A percentile compares a stretch with the other conserved stretches of the same genome.
Conservation (phyloP, 2,888 invertebrate species). For the Polia nebulosa region DNA sequence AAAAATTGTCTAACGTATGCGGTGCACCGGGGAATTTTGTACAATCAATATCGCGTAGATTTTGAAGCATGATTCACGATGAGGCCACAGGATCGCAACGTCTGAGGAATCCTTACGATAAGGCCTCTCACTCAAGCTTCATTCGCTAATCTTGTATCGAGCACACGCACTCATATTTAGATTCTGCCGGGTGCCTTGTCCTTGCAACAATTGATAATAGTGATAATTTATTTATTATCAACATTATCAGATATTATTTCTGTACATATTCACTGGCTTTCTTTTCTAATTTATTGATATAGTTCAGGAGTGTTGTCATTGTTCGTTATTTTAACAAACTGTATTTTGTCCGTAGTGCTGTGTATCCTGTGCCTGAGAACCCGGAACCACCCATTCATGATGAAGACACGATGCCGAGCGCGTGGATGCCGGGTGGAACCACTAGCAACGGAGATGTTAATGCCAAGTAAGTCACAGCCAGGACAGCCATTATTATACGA, state of each 20-base stretch:
- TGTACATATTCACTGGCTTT: slow-evolving; percentile 19
- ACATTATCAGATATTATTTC: slow-evolving; percentile 38
- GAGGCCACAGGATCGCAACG: slow-evolving; percentile 39
- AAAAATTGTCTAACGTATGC: neutral
- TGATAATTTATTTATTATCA: slow-evolving; percentile 53
- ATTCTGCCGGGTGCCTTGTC: slow-evolving; percentile 24
- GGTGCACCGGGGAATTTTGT: neutral
- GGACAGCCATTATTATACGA: too few relatives aligned
- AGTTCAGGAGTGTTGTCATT: neutral
- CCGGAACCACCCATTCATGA: slow-evolving; percentile 69
- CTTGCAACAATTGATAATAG: slow-evolving; percentile 45
- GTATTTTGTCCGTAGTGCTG: slow-evolving; percentile 50
- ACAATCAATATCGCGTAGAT: slow-evolving; percentile 2
- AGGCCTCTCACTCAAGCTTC: slow-evolving; percentile 44
- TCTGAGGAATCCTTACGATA: slow-evolving; percentile 46
- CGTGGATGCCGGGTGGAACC: slow-evolving; percentile 75
- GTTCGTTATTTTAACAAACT: neutral
- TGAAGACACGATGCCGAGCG: slow-evolving; percentile 80
- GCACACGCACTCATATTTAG: slow-evolving; percentile 25
- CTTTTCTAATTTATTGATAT: slow-evolving; percentile 19
- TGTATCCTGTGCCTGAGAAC: slow-evolving; percentile 57
- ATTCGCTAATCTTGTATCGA: slow-evolving; percentile 52
- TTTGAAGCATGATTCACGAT: slow-evolving; percentile 26
- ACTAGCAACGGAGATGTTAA: slow-evolving; percentile 68
- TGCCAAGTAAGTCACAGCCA: slow-evolving; percentile 53